These are phyloP conservation scores for Takifugu rubripes DNA, from an alignment of 2,797 vertebrate genomes.

Conservation along the genomic window DNA sequence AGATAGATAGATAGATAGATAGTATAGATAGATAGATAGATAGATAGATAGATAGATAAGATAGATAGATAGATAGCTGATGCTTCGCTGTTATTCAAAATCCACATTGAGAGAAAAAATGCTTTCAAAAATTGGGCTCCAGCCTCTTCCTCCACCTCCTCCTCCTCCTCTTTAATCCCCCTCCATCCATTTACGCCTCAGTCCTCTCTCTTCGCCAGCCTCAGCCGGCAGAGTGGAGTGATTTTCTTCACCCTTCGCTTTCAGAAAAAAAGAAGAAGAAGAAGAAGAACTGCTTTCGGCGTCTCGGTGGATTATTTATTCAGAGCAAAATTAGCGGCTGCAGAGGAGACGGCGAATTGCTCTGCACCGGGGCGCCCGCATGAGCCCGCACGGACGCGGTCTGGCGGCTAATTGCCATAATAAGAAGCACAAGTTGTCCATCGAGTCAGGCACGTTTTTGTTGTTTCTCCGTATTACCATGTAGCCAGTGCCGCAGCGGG, in stretches of 20 bases:
- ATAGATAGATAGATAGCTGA: not conserved
- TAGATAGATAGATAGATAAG: not conserved
- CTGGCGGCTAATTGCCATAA: slow-evolving; percentile 56
- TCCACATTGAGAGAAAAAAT: slow-evolving; percentile 33
- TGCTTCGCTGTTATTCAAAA: slow-evolving; percentile 54
- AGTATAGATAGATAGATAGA: no score
- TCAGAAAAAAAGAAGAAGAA: slow-evolving; percentile 29
- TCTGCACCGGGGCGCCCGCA: slow-evolving; percentile 26
- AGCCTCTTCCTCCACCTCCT: slow-evolving; percentile 39
- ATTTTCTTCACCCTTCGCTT: slow-evolving; percentile 4
- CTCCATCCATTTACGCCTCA: slow-evolving; percentile 49
- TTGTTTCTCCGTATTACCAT: slow-evolving; percentile 46
- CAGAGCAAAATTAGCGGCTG: slow-evolving; percentile 44
- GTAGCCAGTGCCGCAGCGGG: slow-evolving; percentile 70
- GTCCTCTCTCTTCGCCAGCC: slow-evolving; percentile 35
- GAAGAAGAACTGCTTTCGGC: slow-evolving; percentile 13
- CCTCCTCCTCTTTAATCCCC: slow-evolving; percentile 40
- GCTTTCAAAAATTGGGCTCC: slow-evolving; percentile 36
- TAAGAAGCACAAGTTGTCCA: slow-evolving; percentile 62
- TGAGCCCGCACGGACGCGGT: slow-evolving; percentile 33
- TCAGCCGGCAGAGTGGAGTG: slow-evolving; percentile 29
- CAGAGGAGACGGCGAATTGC: slow-evolving; percentile 9
- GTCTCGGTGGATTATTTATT: slow-evolving; percentile 49
- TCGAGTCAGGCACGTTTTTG: slow-evolving; percentile 50
- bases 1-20: no score